Conservation (phyloP, 2,113 vertebrate genomes). For the Camelus bactrianus region DNA sequence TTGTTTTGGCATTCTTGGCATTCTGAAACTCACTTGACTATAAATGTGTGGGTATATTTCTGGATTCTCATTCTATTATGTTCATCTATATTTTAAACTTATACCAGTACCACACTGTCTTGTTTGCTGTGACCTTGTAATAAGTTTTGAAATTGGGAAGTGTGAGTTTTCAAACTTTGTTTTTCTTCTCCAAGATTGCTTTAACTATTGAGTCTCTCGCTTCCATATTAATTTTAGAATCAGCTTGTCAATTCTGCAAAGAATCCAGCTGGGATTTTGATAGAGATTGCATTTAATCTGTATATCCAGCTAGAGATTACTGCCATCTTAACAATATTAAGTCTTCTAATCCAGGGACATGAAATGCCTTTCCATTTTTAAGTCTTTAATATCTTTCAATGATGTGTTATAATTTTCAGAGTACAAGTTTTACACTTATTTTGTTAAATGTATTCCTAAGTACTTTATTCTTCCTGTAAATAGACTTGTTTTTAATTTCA, state of each 20-base stretch:
- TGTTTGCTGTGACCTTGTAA: background rate
- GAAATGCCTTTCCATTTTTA: background rate
- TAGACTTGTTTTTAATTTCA: conserved; percentile 30
- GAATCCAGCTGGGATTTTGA: background rate
- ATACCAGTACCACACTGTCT: background rate
- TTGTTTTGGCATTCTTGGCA: conserved; percentile 20
- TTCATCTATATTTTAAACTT: background rate
- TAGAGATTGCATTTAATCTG: background rate
- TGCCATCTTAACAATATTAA: background rate
- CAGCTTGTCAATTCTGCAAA: background rate
- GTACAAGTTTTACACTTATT: background rate
- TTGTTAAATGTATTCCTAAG: background rate
- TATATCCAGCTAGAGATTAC: background rate
- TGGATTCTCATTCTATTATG: background rate
- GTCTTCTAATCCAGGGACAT: background rate
- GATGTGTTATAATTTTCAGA: background rate
- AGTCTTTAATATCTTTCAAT: background rate
- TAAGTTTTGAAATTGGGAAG: background rate
- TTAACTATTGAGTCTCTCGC: background rate
- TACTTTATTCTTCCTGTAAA: conserved; percentile 8
- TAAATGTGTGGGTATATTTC: background rate
- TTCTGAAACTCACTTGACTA: background rate
- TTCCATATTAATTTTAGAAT: background rate
- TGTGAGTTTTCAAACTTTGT: background rate
- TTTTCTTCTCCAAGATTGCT: conserved; percentile 24